These are phyloP conservation scores for Peromyscus maniculatus DNA, from an alignment of 2,113 vertebrate species.

Conservation along the genomic window DNA sequence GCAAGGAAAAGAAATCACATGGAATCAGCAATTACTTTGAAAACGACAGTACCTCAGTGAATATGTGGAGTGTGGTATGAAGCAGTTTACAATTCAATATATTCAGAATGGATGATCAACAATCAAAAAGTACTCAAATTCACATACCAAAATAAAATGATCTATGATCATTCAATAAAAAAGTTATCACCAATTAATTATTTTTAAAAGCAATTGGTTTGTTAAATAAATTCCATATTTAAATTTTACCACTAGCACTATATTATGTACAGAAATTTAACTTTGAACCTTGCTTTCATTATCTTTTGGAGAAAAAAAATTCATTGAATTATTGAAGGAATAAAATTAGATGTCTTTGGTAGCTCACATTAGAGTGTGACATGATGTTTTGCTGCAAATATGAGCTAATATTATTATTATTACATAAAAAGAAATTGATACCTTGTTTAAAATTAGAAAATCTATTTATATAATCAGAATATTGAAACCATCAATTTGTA, in stretches of 20 bases:
- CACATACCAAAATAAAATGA: not conserved
- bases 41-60: not conserved
- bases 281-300: not conserved
- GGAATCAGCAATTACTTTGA: not conserved
- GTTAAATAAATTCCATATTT: not conserved
- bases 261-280: not conserved
- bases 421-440: not conserved
- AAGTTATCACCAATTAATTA: not conserved
- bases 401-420: not conserved
- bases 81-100: not conserved
- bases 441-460: not conserved
- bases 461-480: not conserved
- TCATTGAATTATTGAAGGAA: not conserved
- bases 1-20: not conserved
- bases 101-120: not conserved
- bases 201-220: not conserved
- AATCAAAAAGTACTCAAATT: conserved; percentile 1
- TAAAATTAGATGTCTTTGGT: not conserved
- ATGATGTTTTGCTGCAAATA: not conserved
- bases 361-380: not conserved
- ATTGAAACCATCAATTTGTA: not conserved
- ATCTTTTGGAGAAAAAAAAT: not conserved
- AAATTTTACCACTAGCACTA: not conserved
- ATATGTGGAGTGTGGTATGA: not conserved
- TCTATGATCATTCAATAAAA: not conserved